Evolutionary conservation across 2,797 vertebrate species (phyloP).

Genomic region (Hapalemur alaotrensis): DNA sequence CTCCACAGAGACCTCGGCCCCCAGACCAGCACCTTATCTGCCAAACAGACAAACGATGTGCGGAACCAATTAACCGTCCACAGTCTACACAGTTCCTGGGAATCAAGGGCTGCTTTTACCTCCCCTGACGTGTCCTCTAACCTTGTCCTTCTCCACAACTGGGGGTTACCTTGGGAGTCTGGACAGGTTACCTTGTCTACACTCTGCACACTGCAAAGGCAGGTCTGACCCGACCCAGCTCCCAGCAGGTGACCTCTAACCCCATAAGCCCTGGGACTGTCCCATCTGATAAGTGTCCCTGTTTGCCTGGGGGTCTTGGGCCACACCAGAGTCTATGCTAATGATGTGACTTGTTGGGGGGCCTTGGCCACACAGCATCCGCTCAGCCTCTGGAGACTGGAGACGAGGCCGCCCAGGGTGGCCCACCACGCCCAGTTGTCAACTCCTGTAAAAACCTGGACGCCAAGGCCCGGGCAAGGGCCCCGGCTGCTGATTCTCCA

Average conservation of each 20-base stretch:
- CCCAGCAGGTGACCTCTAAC: not conserved
- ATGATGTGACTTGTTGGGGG: not conserved
- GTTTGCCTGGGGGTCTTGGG: not conserved
- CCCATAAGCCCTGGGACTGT: not conserved
- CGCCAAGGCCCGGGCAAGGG: rapidly evolving
- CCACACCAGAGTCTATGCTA: rapidly evolving
- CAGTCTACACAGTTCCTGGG: not conserved
- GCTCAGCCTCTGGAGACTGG: not conserved
- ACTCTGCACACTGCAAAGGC: not conserved
- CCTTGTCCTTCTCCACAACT: not conserved
- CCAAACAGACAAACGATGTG: not conserved
- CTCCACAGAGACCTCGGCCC: not conserved
- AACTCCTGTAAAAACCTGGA: not conserved
- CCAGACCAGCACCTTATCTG: not conserved
- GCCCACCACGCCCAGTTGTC: not conserved
- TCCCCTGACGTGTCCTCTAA: not conserved
- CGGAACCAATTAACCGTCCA: not conserved
- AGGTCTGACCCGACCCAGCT: not conserved
- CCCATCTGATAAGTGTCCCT: not conserved
- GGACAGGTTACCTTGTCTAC: no score
- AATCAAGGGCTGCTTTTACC: not conserved
- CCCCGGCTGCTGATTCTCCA: rapidly evolving
- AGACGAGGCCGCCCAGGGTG: not conserved
- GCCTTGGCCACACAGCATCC: not conserved
- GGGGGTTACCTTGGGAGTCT: not conserved